phyloP scores from a whole-genome alignment of 2,113 vertebrate genomes.

The Salvelinus alpinus region DNA sequence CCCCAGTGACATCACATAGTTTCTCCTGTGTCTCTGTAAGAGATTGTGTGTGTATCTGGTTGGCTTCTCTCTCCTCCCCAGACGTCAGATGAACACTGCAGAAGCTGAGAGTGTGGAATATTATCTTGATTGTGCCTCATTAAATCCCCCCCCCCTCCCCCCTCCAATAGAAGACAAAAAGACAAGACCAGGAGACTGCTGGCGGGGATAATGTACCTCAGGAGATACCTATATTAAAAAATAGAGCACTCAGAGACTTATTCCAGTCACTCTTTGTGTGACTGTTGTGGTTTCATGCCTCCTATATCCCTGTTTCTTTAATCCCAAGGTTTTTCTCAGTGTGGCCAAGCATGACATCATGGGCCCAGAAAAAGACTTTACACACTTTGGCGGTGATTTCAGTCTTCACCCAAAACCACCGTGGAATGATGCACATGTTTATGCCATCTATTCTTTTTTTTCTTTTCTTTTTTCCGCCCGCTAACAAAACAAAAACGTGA shows the following conservation, averaged over 20 bases:
- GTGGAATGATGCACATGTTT: conserved; percentile 60
- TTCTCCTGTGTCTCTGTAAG: no score
- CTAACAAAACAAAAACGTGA: conserved; percentile 56
- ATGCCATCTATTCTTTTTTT: conserved; percentile 50
- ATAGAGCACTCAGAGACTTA: neutral
- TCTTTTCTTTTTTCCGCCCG: conserved; percentile 57
- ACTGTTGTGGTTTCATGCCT: conserved; percentile 54
- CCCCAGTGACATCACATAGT: no score
- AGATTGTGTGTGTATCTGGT: no score
- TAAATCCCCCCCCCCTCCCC: neutral
- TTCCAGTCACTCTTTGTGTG: conserved; percentile 11
- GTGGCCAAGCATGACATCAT: conserved; percentile 66
- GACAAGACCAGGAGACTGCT: neutral
- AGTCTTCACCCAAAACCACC: conserved; percentile 57
- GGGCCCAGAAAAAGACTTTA: conserved; percentile 56
- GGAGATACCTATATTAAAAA: neutral
- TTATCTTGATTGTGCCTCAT: neutral
- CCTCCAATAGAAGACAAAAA: neutral
- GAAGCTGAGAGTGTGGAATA: neutral
- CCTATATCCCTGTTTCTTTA: conserved; percentile 51
- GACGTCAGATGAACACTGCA: neutral
- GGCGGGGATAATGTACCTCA: neutral
- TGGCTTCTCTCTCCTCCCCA: neutral
- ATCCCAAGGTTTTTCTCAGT: conserved; percentile 56
- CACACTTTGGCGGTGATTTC: conserved; percentile 32